Conservation (phyloP, 1,140 invertebrate species). For the Meloidogyne chitwoodi region DNA sequence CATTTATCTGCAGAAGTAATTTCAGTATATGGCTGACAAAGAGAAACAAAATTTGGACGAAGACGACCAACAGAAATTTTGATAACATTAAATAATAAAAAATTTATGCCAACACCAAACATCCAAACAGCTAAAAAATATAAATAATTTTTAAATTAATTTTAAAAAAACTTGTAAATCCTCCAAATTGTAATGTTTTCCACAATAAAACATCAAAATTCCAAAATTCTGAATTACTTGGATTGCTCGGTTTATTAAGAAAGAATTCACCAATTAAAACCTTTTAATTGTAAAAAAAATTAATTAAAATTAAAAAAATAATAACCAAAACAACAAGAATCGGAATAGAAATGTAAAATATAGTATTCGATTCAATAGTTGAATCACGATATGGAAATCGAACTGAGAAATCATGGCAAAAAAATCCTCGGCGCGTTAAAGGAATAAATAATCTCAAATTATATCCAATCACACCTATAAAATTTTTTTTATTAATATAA, state of each 20-base stretch:
- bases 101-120: not conserved
- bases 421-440: not conserved
- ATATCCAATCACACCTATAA: not conserved
- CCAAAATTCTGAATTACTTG: not conserved
- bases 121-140: constrained; percentile 1
- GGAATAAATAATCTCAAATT: not conserved
- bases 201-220: not conserved
- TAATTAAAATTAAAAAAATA: not conserved
- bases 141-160: not conserved
- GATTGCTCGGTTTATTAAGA: not conserved
- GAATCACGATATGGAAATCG: not conserved
- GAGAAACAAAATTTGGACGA: constrained; percentile 1
- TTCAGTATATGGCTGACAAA: not conserved
- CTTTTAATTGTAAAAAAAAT: too few species aligned
- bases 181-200: not conserved
- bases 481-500: too few species aligned
- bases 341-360: not conserved
- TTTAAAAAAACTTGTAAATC: not conserved
- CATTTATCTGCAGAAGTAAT: not conserved
- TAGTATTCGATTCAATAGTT: not conserved
- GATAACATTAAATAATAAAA: not conserved
- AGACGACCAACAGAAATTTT: constrained; percentile 13
- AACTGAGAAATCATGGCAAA: not conserved
- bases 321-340: not conserved
- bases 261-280: not conserved